Evolutionary conservation across 1,140 invertebrate species (phyloP).

Genomic region (Aradophagus sp.): DNA sequence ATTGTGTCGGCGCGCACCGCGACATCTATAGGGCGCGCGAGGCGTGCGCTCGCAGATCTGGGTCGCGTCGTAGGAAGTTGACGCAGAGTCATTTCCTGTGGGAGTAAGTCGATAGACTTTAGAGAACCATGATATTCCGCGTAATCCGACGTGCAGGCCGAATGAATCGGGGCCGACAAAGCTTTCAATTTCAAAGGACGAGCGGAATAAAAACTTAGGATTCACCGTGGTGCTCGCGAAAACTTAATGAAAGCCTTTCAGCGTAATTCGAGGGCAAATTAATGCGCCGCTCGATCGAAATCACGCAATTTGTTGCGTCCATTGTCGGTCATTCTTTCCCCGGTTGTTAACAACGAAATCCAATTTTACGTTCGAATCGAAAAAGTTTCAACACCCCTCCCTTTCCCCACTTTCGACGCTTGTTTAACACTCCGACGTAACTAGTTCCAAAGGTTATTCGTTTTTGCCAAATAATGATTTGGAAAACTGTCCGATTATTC

Average conservation of each 20-base stretch:
- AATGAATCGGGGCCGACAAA: conserved; percentile 52
- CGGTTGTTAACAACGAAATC: too few species aligned
- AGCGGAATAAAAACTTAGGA: conserved; percentile 36
- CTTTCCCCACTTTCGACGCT: too few species aligned
- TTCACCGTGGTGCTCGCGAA: conserved; percentile 9
- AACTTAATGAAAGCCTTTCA: conserved; percentile 39
- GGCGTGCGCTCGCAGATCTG: conserved; percentile 24
- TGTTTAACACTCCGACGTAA: too few species aligned
- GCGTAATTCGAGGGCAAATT: conserved; percentile 2
- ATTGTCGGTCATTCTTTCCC: too few species aligned
- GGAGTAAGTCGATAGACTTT: conserved; percentile 51
- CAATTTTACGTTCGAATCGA: too few species aligned
- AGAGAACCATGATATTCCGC: conserved; percentile 48
- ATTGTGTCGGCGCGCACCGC: conserved; percentile 14
- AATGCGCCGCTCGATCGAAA: too few species aligned
- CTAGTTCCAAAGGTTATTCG: too few species aligned
- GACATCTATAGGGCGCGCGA: neutral
- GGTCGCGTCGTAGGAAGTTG: conserved; percentile 46
- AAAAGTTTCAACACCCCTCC: too few species aligned
- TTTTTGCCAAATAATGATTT: too few species aligned
- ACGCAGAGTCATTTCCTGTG: conserved; percentile 51
- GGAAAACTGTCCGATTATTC: too few species aligned
- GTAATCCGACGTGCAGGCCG: conserved; percentile 48
- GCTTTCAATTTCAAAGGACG: conserved; percentile 54
- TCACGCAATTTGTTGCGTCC: too few species aligned